phyloP scores from a whole-genome alignment of 2,113 vertebrate species.

The Ginglymostoma cirratum region DNA sequence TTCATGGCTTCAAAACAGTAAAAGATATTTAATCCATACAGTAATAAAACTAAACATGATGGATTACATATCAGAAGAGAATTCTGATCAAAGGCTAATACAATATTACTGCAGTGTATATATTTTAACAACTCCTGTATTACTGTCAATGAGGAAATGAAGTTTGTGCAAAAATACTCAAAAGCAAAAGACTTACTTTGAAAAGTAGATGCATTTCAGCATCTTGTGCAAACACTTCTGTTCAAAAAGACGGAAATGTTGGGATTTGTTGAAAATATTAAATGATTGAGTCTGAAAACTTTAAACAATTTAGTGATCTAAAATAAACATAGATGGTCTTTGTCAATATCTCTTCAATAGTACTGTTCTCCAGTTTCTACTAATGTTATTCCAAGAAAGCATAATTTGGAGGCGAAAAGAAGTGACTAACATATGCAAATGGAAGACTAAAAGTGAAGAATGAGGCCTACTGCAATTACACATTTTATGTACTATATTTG shows the following conservation, averaged over 20 bases:
- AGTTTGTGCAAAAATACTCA: background rate
- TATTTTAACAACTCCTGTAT: background rate
- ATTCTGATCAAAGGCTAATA: conserved; percentile 31
- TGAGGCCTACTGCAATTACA: background rate
- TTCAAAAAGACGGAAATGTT: background rate
- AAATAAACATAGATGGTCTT: background rate
- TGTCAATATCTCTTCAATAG: background rate
- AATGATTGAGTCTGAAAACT: background rate
- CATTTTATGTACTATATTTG: conserved; percentile 8
- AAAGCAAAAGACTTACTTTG: conserved; percentile 7
- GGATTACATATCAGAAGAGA: conserved; percentile 30
- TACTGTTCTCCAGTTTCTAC: background rate
- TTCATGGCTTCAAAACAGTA: conserved; percentile 35
- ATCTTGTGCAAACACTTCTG: background rate
- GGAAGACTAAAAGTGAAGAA: background rate
- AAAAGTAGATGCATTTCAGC: background rate
- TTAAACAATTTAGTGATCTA: background rate
- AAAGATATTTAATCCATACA: conserved; percentile 36
- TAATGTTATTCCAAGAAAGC: background rate
- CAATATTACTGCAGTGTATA: background rate
- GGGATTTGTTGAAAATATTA: background rate
- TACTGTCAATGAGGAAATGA: background rate
- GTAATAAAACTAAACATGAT: conserved; percentile 36
- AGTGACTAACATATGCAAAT: background rate
- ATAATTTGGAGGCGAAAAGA: background rate